Base-by-base conservation (phyloP, 2,888 invertebrate species). In the Volucella inanis region DNA sequence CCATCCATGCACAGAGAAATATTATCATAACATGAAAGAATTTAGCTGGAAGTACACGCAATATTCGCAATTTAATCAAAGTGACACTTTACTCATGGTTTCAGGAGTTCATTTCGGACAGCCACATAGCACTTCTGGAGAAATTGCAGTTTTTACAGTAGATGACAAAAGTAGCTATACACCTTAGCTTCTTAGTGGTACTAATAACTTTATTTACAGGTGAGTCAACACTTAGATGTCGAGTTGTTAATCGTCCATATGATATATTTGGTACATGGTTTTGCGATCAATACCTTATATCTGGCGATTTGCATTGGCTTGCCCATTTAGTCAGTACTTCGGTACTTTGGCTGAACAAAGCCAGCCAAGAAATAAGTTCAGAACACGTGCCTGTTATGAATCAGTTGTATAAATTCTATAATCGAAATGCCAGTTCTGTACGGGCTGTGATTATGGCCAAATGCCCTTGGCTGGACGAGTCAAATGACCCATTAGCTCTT, bases 261-360 rank as follows among this genome's bases (percentile, higher is more conserved):
- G 97, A 97, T 90, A 95, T 97, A 87, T 97, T 97, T 92, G 97
- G 97, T 9, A 95, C 96, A n/a, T 97, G 97, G 97, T 97, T 96
- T 90, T 96, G 95, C 89, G 96, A 96, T 90, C 94, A 94, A 88
- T 95, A 96, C 90, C 93, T 97, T 10, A 92, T 97, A 50, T 96
- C 96, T 9, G 97, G 97, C 1, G 95, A 96, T 89, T 92, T 97
- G n/a, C 94, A 95, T 89, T 96, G 96, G 96, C 92, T 97, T 67
- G 96, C 95, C 0, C 95, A 96, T 90, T 92, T 95, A 88, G 95
- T 95, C 15, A 95, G 95, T 89, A 94, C 94, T 11, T 96, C 96
- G 22, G 94, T 95, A 52, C 92, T 97, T 41, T 96, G 96, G 95
- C 92, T 97, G 1, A 97, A 96, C 92, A 96, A 96, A 92, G 97